Conservation (phyloP, 2,113 vertebrate species). For the Cyphomyrus discorhynchus region DNA sequence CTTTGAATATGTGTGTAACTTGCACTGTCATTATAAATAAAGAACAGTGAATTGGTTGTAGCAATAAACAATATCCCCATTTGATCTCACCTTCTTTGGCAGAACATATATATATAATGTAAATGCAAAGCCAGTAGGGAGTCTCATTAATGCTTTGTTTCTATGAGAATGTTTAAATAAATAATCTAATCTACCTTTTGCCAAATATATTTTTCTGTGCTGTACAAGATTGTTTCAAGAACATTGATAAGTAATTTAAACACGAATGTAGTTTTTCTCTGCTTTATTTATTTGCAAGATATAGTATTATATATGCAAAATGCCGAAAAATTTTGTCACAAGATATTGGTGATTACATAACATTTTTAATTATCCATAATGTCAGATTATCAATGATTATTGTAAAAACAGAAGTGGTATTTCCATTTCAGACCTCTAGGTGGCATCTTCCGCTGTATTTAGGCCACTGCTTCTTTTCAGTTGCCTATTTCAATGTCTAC, state of each 20-base stretch:
- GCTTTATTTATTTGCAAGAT: neutral
- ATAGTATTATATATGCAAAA: neutral
- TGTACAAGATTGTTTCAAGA: neutral
- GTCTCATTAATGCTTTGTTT: neutral
- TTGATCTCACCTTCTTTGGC: neutral
- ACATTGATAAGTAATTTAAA: neutral
- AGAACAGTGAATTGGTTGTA: neutral
- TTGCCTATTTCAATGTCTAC: neutral
- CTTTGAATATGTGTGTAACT: neutral
- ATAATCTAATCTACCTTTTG: neutral
- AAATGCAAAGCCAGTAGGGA: neutral
- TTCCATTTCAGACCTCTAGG: slow-evolving; percentile 3
- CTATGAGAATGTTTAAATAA: neutral
- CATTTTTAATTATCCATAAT: neutral
- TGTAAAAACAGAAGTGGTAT: neutral
- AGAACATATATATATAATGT: no score
- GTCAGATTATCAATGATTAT: neutral
- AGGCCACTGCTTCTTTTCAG: neutral
- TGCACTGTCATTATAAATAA: neutral
- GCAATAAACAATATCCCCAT: neutral
- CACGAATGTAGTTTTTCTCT: neutral
- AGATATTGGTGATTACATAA: neutral
- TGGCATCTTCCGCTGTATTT: neutral
- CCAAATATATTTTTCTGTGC: neutral
- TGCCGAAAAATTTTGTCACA: neutral